Evolutionary conservation across 2,113 vertebrate genomes (phyloP).

Genomic region (Condylura cristata): DNA sequence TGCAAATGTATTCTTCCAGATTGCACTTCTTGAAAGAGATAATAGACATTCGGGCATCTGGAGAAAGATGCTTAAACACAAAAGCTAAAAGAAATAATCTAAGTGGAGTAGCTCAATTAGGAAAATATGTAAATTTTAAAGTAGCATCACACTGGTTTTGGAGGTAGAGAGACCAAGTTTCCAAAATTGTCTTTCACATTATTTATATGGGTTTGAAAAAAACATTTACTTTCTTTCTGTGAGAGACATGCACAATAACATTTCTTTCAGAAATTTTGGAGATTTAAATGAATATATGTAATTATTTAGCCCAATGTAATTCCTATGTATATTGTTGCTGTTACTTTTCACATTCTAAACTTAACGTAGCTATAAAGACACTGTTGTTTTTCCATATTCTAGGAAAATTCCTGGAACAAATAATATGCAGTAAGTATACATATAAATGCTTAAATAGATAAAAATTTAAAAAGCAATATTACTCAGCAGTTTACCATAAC

Average conservation of each 20-base stretch:
- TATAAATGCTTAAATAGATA: neutral
- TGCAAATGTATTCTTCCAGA: neutral
- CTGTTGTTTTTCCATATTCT: neutral
- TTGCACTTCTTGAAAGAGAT: neutral
- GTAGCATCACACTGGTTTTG: neutral
- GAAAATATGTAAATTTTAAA: neutral
- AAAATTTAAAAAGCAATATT: neutral
- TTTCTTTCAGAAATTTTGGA: neutral
- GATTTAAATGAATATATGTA: neutral
- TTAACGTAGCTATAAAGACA: neutral
- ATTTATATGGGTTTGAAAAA: neutral
- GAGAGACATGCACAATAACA: neutral
- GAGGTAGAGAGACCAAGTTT: neutral
- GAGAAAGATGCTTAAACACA: neutral
- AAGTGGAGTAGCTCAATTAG: neutral
- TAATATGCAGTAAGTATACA: neutral
- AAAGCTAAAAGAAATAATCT: neutral
- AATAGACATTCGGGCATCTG: neutral
- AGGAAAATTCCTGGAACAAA: neutral
- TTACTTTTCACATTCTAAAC: neutral
- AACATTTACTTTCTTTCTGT: neutral
- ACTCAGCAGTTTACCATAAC: neutral
- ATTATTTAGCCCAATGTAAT: neutral
- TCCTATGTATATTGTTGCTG: neutral
- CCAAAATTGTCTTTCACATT: neutral